Evolutionary conservation across 2,888 invertebrate species (phyloP).

Genomic region (Amblyjoppa proteus): DNA sequence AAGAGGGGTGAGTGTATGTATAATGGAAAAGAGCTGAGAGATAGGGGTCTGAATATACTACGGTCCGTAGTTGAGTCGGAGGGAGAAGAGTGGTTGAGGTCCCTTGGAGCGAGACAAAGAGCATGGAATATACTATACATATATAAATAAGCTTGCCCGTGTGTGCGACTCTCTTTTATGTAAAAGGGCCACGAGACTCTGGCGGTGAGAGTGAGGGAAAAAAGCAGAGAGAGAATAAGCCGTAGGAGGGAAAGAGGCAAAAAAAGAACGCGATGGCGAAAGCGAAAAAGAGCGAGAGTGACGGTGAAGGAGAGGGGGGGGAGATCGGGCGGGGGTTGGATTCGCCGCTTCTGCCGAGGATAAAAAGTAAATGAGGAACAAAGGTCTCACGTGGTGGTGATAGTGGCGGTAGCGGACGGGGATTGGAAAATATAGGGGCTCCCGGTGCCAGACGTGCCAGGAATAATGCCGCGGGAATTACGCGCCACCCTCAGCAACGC

Average conservation of each 20-base stretch:
- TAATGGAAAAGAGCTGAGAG: slow-evolving; percentile 67
- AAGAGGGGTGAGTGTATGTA: slow-evolving; percentile 59
- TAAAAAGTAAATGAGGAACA: slow-evolving; percentile 85
- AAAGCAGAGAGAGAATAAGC: slow-evolving; percentile 58
- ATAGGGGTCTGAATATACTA: slow-evolving; percentile 52
- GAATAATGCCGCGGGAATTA: slow-evolving; percentile 84
- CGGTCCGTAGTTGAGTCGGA: slow-evolving; percentile 28
- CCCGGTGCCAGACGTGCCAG: slow-evolving; percentile 82
- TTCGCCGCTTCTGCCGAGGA: slow-evolving; percentile 76
- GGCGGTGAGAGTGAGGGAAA: slow-evolving; percentile 64
- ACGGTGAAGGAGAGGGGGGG: slow-evolving; percentile 52
- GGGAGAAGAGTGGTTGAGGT: slow-evolving; percentile 63
- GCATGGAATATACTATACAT: slow-evolving; percentile 39
- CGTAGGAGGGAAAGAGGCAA: slow-evolving; percentile 38
- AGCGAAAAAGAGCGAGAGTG: slow-evolving; percentile 45
- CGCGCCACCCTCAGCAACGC: slow-evolving; percentile 74
- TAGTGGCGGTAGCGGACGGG: slow-evolving; percentile 64
- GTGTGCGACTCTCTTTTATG: slow-evolving; percentile 37
- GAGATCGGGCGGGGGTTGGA: slow-evolving; percentile 68
- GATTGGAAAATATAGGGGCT: slow-evolving; percentile 74
- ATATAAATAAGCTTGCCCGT: not conserved
- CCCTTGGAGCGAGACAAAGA: slow-evolving; percentile 58
- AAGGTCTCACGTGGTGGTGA: slow-evolving; percentile 76
- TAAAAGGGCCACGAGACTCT: slow-evolving; percentile 56
- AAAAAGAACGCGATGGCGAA: slow-evolving; percentile 53